Evolutionary conservation across 2,113 vertebrate genomes (phyloP).

Genomic region (Columba janthina): DNA sequence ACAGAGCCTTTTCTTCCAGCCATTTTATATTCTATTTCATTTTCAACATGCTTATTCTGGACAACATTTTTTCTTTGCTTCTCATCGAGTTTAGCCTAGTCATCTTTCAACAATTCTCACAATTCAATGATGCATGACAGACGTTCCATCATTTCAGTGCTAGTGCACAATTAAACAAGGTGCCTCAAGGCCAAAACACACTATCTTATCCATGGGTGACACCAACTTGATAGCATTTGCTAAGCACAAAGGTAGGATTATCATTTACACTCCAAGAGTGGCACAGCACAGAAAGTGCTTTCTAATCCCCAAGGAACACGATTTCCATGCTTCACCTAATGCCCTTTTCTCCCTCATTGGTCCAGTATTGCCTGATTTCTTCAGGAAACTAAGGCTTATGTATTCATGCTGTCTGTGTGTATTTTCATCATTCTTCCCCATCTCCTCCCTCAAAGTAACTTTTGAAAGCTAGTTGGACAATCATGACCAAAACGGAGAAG

Average conservation of each 20-base stretch:
- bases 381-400: not conserved
- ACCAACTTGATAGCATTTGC: not conserved
- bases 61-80: not conserved
- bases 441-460: not conserved
- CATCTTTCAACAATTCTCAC: not conserved
- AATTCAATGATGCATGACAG: not conserved
- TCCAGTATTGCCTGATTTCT: not conserved
- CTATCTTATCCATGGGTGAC: not conserved
- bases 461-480: not conserved
- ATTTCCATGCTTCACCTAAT: not conserved
- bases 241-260: not conserved
- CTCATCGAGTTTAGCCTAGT: not conserved
- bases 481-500: not conserved
- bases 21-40: not conserved
- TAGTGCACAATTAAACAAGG: not conserved
- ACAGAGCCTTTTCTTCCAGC: not conserved
- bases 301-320: not conserved
- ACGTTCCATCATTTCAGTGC: not conserved
- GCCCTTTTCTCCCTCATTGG: not conserved
- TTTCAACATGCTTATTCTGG: not conserved
- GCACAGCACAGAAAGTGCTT: not conserved
- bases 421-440: not conserved
- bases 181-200: not conserved
- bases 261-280: not conserved
- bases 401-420: not conserved